Evolutionary conservation across 2,113 vertebrate species (phyloP).

Genomic region (Rhombomys opimus): DNA sequence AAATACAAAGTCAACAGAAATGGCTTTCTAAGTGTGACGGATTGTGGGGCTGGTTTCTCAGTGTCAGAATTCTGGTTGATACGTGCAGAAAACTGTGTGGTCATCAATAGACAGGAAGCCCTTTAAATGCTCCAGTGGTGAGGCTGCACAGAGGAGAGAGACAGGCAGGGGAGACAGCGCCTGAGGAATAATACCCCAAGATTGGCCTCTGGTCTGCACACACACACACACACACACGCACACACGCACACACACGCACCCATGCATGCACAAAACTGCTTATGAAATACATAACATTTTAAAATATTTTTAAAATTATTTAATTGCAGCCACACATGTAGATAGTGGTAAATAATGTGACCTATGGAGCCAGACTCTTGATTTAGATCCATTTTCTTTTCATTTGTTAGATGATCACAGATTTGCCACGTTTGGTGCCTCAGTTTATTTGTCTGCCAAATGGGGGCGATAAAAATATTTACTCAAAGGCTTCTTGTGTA

Average conservation of each 20-base stretch:
- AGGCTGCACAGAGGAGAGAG: neutral
- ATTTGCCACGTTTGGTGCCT: neutral
- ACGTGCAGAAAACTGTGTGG: neutral
- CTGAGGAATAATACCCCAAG: neutral
- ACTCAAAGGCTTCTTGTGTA: neutral
- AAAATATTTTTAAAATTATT: neutral
- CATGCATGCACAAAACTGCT: neutral
- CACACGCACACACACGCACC: neutral
- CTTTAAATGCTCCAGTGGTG: neutral
- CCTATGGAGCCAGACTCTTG: neutral
- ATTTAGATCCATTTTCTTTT: neutral
- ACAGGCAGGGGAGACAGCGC: neutral
- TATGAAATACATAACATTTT: neutral
- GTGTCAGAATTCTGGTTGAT: conserved; percentile 12
- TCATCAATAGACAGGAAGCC: neutral
- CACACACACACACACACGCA: no score
- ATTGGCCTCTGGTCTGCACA: neutral
- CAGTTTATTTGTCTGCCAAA: neutral
- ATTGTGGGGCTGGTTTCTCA: neutral
- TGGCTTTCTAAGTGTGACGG: neutral
- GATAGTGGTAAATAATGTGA: neutral
- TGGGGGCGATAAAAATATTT: neutral
- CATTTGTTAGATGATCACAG: neutral
- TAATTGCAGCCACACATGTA: neutral
- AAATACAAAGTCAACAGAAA: neutral